Base-by-base conservation (phyloP, 2,888 invertebrate genomes). In the Trichogramma dendrolimi region DNA sequence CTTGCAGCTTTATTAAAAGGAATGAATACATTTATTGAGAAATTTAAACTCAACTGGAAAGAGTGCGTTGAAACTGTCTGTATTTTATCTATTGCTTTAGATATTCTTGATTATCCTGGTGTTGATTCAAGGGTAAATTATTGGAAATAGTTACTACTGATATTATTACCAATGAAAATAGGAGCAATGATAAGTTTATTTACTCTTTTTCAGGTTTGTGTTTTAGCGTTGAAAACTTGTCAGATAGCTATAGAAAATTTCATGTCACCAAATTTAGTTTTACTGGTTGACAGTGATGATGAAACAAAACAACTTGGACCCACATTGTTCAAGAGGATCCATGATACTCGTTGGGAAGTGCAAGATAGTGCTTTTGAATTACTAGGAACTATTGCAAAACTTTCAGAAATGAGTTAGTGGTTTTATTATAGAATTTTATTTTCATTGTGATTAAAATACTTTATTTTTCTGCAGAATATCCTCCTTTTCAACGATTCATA, bases 261-360 rank as follows among this genome's bases (percentile, higher is more conserved):
- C 72, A 83, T 91, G 72, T 87, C 89, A 1, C 91, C 91, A 0
- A 89, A 90, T 75, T 82, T 92, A 71, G 90, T 88, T 0, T 75
- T 92, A 40, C 79, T 92, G 6, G 81, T 90, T 64, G 89, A 91
- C 70, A 83, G 85, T 14, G 81, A 86, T 56, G 75, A 79, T 39
- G 81, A 85, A 0, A 83, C 90, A 75, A 83, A 86, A 63, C 83
- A 85, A 63, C 77, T 91, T 6, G 89, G 88, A 0, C 83, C 85
- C 8, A 84, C 89, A 8, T 82, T 92, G 5, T 84, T 84, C 55
- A 84, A 84, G 75, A 87, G 89, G 72, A 80, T 91, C 73, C 87
- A 89, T 68, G 90, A 90, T 72, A 78, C 82, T 4, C 82, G 86
- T 55, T 92, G 92, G 92, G 91, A 92, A 76, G 85, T 92, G 1